Evolutionary conservation across 2,888 invertebrate genomes (phyloP).

Genomic region (Amiota minor): DNA sequence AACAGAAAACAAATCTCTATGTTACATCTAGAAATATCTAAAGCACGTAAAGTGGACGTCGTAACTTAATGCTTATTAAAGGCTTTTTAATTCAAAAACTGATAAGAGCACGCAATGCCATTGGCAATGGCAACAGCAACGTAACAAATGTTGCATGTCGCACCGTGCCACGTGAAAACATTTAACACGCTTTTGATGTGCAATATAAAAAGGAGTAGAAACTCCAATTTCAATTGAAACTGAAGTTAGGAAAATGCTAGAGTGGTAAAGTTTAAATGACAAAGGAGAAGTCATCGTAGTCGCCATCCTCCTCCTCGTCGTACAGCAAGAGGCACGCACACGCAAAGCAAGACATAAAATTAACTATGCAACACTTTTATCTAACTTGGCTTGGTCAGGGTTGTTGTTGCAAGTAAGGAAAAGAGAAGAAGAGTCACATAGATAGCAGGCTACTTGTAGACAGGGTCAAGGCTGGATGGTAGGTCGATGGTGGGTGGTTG

Average conservation of each 20-base stretch:
- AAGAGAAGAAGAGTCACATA: neutral
- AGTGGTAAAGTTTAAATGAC: too few species aligned
- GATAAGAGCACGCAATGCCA: slow-evolving; percentile 33
- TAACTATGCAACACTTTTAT: slow-evolving; percentile 23
- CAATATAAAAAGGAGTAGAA: slow-evolving; percentile 1
- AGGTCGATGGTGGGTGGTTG: neutral
- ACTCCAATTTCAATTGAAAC: too few species aligned
- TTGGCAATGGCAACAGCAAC: neutral
- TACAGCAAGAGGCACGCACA: slow-evolving; percentile 36
- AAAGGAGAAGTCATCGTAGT: too few species aligned
- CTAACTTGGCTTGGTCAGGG: slow-evolving; percentile 12
- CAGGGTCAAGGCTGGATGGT: neutral
- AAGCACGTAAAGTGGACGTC: slow-evolving; percentile 9
- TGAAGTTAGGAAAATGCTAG: too few species aligned
- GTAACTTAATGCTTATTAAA: slow-evolving; percentile 66
- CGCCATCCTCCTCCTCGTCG: neutral
- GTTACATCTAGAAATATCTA: neutral
- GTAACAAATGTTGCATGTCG: slow-evolving; percentile 22
- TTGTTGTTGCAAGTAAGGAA: slow-evolving; percentile 12
- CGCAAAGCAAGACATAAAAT: slow-evolving; percentile 27
- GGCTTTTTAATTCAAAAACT: slow-evolving; percentile 59
- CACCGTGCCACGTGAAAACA: slow-evolving; percentile 40
- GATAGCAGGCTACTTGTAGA: neutral
- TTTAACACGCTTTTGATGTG: slow-evolving; percentile 45
- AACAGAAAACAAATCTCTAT: slow-evolving; percentile 18